Base-by-base conservation (phyloP, 2,113 vertebrate genomes). In the Crotalus horridus region DNA sequence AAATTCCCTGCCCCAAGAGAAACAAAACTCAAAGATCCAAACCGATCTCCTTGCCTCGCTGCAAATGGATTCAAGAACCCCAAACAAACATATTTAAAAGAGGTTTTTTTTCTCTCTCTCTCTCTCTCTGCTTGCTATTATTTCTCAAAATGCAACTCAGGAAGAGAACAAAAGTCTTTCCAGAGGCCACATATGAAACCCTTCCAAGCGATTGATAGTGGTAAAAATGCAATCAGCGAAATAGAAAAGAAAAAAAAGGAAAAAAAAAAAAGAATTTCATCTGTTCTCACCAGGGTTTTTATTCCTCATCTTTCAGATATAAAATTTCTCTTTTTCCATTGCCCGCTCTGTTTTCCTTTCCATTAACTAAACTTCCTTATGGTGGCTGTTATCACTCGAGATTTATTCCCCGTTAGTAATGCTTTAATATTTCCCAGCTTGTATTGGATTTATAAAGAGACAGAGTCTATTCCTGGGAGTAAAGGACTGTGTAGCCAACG, bases 381-480 rank as follows among this genome's bases (percentile, higher is more conserved):
- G 94, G 94, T 95, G 95, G 94, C 96, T 97, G 96, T 97, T 97
- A 95, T 97, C 96, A 92, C 96, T 96, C 93, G 93, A 96, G 95
- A 97, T 97, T 97, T 97, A 97, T 97, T 96, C 95, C 95, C 95
- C 95, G 94, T 95, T 97, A 96, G 96, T 96, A 95, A 96, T 96
- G 94, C 96, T 95, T 94, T 97, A 94, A 89, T 96, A 96, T 95
- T 96, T 94, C 93, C 88, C 91, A 94, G 89, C 95, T 93, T 96
- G 96, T 93, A 95, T 95, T 94, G 96, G 96, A 95, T 96, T 96
- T 96, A 95, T 88, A 95, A 94, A 89, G 93, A 96, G 95, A 94
- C 95, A 95, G 95, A 95, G 33, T 94, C 94, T 94, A 94, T 95
- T 96, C 95, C 96, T 96, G 96, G 94, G 96, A 96, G 94, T 96